These are phyloP conservation scores for Glaucidium brasilianum DNA, from an alignment of 2,113 vertebrate species.

Conservation along the genomic window DNA sequence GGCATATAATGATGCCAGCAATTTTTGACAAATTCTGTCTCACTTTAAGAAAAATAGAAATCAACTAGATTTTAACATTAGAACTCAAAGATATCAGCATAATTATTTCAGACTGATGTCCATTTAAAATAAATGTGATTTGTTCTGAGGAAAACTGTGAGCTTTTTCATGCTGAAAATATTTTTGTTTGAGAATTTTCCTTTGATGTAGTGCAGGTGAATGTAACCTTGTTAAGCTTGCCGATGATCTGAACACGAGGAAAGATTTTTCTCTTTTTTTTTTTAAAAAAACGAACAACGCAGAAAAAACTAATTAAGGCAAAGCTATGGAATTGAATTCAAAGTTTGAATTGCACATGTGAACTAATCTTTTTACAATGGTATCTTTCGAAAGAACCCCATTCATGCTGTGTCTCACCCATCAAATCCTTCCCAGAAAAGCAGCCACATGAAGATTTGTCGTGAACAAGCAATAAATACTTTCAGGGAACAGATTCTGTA, in stretches of 20 bases:
- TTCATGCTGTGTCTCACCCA: background rate
- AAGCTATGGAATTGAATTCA: constrained; percentile 44
- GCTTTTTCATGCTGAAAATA: background rate
- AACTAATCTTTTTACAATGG: constrained; percentile 59
- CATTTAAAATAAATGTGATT: background rate
- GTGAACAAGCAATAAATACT: constrained; percentile 34
- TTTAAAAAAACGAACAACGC: background rate
- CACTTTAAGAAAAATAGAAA: background rate
- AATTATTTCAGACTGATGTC: background rate
- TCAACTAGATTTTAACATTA: background rate
- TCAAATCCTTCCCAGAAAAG: constrained; percentile 37
- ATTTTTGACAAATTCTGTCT: background rate
- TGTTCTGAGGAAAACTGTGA: background rate
- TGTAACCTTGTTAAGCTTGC: background rate
- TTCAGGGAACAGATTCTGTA: constrained; percentile 8
- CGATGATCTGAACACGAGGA: constrained; percentile 22
- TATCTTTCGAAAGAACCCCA: background rate
- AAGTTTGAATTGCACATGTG: constrained; percentile 55
- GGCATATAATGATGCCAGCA: background rate
- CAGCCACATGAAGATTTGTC: constrained; percentile 9
- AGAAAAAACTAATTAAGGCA: constrained; percentile 65
- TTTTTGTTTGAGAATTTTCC: background rate
- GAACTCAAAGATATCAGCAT: background rate
- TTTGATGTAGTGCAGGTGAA: background rate
- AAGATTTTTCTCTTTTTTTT: background rate